A percentile compares a stretch with the other conserved stretches of the same genome.
Evolutionary conservation across 92 coral and sea anemone species (phyloP).

Genomic region (Actinernus sp.): DNA sequence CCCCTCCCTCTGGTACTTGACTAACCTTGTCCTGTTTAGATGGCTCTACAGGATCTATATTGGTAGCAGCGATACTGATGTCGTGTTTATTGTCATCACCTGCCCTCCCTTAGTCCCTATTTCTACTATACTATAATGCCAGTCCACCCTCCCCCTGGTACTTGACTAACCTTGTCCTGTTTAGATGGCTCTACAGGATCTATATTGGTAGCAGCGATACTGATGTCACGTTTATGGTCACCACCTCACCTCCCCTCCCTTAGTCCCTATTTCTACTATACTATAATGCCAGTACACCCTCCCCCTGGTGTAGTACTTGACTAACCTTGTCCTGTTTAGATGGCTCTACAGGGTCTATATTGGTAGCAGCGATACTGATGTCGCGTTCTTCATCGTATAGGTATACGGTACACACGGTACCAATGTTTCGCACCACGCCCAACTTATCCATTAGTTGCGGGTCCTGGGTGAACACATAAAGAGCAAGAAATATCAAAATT

Average conservation of each 20-base stretch:
- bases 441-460: constrained; percentile 80
- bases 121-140: no score
- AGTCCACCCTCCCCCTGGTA: not conserved
- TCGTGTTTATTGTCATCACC: constrained; percentile 88
- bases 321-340: constrained; percentile 92
- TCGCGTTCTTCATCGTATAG: constrained; percentile 93
- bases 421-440: constrained; percentile 92
- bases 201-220: constrained; percentile 76
- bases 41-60: constrained; percentile 89
- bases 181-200: constrained; percentile 91
- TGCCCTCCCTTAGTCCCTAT: not conserved
- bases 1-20: not conserved
- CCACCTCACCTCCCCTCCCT: not conserved
- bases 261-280: not conserved
- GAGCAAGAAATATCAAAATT: no score
- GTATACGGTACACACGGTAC: constrained; percentile 89
- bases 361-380: constrained; percentile 77
- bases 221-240: constrained; percentile 65
- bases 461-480: no score
- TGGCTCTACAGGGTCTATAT: constrained; percentile 89
- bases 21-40: constrained; percentile 91
- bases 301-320: no score
- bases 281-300: no score
- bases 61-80: constrained; percentile 77
- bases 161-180: constrained; percentile 80